These are phyloP conservation scores for Pseudobourletiella spinata DNA, from an alignment of 1,140 invertebrate genomes.

Conservation along the genomic window DNA sequence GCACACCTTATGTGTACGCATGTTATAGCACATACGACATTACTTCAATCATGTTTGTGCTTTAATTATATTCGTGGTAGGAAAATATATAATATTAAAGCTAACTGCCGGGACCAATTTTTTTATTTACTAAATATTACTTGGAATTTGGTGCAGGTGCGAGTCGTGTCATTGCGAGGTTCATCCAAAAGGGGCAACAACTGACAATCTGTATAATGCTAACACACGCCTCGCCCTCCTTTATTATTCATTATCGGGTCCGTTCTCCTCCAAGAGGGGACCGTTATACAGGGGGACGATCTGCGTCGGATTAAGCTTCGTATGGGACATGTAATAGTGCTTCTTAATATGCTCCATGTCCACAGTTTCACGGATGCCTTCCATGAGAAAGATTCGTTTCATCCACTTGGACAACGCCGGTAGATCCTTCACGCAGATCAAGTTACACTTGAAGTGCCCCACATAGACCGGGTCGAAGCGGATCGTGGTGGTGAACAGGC, in stretches of 20 bases:
- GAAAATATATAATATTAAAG: too few species aligned
- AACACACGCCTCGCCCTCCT: too few species aligned
- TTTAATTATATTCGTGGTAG: too few species aligned
- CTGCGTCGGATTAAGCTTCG: constrained; percentile 23
- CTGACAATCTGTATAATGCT: too few species aligned
- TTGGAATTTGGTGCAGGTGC: too few species aligned
- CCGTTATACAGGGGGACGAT: constrained; percentile 31
- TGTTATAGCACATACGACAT: too few species aligned
- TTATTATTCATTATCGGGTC: too few species aligned
- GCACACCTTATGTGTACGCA: too few species aligned
- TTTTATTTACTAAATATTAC: too few species aligned
- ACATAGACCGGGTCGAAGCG: constrained; percentile 29
- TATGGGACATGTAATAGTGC: constrained; percentile 30
- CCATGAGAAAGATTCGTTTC: constrained; percentile 16
- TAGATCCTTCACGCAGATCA: constrained; percentile 22
- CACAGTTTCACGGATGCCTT: constrained; percentile 21
- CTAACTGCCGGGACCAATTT: too few species aligned
- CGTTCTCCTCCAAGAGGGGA: constrained; percentile 5
- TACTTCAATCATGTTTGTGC: too few species aligned
- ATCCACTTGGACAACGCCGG: constrained; percentile 22
- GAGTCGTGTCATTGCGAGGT: neutral
- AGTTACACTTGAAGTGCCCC: constrained; percentile 32
- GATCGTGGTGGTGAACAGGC: constrained; percentile 21
- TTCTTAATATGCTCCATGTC: constrained; percentile 34
- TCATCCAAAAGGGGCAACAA: too few species aligned